These are phyloP conservation scores for Mungos mungo DNA, from an alignment of 2,113 vertebrate species.

Conservation along the genomic window DNA sequence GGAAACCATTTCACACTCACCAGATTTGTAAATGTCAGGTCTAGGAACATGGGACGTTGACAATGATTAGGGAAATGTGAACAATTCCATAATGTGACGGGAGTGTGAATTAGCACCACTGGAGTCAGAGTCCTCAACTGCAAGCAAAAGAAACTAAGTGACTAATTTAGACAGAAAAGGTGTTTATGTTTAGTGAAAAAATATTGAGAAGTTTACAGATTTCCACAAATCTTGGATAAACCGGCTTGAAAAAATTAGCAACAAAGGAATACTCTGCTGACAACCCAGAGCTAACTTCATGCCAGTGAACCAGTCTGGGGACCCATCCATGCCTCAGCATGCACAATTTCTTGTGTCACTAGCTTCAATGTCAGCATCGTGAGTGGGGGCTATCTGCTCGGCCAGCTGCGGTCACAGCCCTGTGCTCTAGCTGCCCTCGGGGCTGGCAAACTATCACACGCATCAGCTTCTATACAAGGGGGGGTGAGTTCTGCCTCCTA, in stretches of 20 bases:
- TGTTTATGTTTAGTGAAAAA: neutral
- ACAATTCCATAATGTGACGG: neutral
- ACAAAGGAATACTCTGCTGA: neutral
- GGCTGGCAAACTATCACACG: neutral
- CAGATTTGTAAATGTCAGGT: neutral
- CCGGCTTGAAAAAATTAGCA: neutral
- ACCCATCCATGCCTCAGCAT: neutral
- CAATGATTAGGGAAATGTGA: neutral
- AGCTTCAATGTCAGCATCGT: neutral
- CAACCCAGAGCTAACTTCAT: neutral
- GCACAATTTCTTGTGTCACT: neutral
- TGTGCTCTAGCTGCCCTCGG: neutral
- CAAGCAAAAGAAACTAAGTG: slow-evolving; percentile 14
- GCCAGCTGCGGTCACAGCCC: neutral
- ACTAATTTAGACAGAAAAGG: neutral
- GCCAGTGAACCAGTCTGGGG: neutral
- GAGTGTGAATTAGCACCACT: neutral
- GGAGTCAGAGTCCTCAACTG: neutral
- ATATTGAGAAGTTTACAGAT: neutral
- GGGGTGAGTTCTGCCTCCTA: neutral
- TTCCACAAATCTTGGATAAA: neutral
- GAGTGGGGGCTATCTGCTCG: neutral
- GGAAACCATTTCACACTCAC: neutral
- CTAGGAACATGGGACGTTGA: neutral
- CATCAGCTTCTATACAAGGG: neutral